These are phyloP conservation scores for Clarias gariepinus DNA, from an alignment of 2,113 vertebrate genomes.

Conservation along the genomic window DNA sequence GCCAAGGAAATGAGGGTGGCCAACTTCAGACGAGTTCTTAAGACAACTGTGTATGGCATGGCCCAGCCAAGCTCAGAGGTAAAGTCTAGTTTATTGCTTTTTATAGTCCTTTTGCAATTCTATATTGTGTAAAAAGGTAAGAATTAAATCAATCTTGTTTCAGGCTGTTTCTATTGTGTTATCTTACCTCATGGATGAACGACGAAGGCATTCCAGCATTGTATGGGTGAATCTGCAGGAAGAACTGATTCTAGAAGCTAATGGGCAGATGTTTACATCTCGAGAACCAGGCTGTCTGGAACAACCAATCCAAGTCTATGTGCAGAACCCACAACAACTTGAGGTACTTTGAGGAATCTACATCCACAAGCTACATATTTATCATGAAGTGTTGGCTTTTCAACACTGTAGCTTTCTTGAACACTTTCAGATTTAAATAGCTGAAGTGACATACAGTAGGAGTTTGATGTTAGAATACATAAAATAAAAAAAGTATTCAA, in stretches of 20 bases:
- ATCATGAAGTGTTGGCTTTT: neutral
- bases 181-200: slow-evolving; percentile 76
- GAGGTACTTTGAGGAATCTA: slow-evolving; percentile 70
- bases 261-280: slow-evolving; percentile 75
- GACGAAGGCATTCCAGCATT: slow-evolving; percentile 74
- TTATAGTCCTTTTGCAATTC: neutral
- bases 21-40: slow-evolving; percentile 85
- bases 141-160: slow-evolving; percentile 2
- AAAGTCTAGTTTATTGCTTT: slow-evolving; percentile 28
- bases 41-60: slow-evolving; percentile 82
- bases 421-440: neutral
- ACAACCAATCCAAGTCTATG: slow-evolving; percentile 67
- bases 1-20: slow-evolving; percentile 82
- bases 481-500: neutral
- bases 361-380: neutral
- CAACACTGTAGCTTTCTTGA: neutral
- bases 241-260: slow-evolving; percentile 78
- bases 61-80: slow-evolving; percentile 86
- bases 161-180: slow-evolving; percentile 75
- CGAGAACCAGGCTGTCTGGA: slow-evolving; percentile 62
- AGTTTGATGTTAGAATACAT: neutral
- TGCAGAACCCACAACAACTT: slow-evolving; percentile 66
- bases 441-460: neutral
- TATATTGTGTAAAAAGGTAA: neutral
- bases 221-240: slow-evolving; percentile 83